These are phyloP conservation scores for Perizoma affinitatum DNA, from an alignment of 2,888 invertebrate species.

Conservation along the genomic window DNA sequence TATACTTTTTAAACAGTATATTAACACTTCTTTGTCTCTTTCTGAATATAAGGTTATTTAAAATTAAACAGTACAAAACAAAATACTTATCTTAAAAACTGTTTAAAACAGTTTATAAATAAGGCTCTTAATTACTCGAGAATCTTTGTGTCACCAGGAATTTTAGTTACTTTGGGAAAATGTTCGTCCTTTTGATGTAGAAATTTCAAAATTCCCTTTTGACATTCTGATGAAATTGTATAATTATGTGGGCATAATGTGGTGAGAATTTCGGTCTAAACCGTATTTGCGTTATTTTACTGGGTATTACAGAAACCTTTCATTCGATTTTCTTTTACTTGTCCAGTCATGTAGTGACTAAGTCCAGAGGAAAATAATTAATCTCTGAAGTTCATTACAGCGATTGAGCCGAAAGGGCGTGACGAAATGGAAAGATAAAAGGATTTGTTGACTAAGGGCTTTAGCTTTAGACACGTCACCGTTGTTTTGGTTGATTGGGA, in stretches of 20 bases:
- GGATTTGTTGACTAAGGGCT: constrained; percentile 40
- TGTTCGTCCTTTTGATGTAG: not conserved
- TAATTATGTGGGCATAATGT: not conserved
- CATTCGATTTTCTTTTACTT: constrained; percentile 10
- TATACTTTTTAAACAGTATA: too few relatives aligned
- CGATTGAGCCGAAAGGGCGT: constrained; percentile 52
- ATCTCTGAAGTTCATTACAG: constrained; percentile 56
- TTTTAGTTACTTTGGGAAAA: too few relatives aligned
- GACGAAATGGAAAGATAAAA: constrained; percentile 60
- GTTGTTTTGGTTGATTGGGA: constrained; percentile 22
- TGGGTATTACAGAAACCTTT: not conserved
- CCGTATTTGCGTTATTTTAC: too few relatives aligned
- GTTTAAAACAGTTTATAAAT: too few relatives aligned
- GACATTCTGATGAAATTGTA: too few relatives aligned
- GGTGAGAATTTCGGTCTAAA: not conserved
- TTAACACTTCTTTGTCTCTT: too few relatives aligned
- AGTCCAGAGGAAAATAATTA: constrained; percentile 54
- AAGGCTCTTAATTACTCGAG: too few relatives aligned
- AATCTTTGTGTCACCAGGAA: too few relatives aligned
- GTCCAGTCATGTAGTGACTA: constrained; percentile 36
- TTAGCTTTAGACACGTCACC: constrained; percentile 21
- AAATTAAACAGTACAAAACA: too few relatives aligned
- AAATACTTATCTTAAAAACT: too few relatives aligned
- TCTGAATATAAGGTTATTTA: too few relatives aligned
- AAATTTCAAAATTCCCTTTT: not conserved